Conservation (phyloP, 2,113 vertebrate genomes). For the Ammodytes marinus region DNA sequence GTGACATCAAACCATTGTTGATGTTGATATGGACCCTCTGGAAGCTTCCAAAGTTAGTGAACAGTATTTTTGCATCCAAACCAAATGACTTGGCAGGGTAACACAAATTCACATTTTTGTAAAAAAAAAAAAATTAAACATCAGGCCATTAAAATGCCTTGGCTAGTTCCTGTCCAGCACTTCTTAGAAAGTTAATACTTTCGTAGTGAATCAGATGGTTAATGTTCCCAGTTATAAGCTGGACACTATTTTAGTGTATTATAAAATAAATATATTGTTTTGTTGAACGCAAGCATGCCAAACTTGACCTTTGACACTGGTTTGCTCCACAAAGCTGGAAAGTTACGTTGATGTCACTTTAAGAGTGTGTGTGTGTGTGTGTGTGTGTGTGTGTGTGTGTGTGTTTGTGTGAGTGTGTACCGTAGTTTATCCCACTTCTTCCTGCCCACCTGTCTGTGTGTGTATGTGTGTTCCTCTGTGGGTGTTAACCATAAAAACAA, state of each 20-base stretch:
- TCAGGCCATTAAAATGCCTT: conserved; percentile 1
- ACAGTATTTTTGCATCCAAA: conserved; percentile 30
- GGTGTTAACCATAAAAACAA: conserved; percentile 74
- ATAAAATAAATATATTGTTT: conserved; percentile 18
- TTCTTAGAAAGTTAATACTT: not conserved
- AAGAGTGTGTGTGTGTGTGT: not conserved
- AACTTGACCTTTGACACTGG: conserved; percentile 21
- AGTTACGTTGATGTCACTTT: conserved; percentile 41
- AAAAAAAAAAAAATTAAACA: conserved; percentile 9
- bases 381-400: conserved; percentile 1
- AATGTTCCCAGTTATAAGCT: conserved; percentile 10
- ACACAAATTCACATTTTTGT: conserved; percentile 6
- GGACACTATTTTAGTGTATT: not conserved
- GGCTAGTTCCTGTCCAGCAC: not conserved
- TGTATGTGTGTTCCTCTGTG: conserved; percentile 54
- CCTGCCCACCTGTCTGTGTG: conserved; percentile 53
- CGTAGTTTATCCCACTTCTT: conserved; percentile 46
- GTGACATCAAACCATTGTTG: conserved; percentile 25
- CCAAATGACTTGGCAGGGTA: conserved; percentile 20
- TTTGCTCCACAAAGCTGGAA: conserved; percentile 13
- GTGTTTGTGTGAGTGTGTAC: not conserved
- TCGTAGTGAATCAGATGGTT: not conserved
- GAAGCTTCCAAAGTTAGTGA: conserved; percentile 7
- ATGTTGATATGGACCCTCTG: not conserved
- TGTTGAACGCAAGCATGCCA: conserved; percentile 4